Percentiles rank a stretch among this genome's conserved stretches.
Evolutionary conservation across 2,888 invertebrate genomes (phyloP).

Genomic region (Athalia circularis): DNA sequence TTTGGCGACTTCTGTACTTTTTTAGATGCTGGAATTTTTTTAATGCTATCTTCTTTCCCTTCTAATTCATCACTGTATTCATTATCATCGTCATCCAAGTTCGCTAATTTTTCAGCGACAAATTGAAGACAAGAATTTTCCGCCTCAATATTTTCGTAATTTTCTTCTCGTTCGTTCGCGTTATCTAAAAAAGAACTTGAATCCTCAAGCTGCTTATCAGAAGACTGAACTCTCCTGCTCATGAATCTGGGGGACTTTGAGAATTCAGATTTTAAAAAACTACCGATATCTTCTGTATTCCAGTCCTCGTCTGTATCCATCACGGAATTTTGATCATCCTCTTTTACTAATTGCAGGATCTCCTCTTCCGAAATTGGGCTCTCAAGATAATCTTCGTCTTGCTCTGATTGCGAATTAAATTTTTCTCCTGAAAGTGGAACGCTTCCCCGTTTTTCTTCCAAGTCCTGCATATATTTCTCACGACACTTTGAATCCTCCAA

Average conservation of each 20-base stretch:
- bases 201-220: background rate
- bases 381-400: no score
- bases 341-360: conserved; percentile 16
- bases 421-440: no score
- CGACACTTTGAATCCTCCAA: conserved; percentile 28
- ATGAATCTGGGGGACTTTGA: conserved; percentile 21
- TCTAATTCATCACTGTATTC: no score
- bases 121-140: background rate
- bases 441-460: no score
- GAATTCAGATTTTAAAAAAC: background rate
- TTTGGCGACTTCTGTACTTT: no score
- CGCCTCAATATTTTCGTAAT: background rate
- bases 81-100: no score
- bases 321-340: conserved; percentile 38
- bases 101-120: no score
- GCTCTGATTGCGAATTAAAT: no score
- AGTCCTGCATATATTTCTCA: conserved; percentile 1
- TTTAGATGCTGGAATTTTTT: no score
- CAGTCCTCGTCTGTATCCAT: background rate
- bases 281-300: background rate
- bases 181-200: background rate
- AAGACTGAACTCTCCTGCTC: conserved; percentile 30
- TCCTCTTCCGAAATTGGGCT: background rate
- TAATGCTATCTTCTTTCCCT: no score
- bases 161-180: background rate